Percentiles rank a stretch among this genome's conserved stretches.
Conservation (phyloP, 1,140 invertebrate genomes). For the Melitaea cinxia region DNA sequence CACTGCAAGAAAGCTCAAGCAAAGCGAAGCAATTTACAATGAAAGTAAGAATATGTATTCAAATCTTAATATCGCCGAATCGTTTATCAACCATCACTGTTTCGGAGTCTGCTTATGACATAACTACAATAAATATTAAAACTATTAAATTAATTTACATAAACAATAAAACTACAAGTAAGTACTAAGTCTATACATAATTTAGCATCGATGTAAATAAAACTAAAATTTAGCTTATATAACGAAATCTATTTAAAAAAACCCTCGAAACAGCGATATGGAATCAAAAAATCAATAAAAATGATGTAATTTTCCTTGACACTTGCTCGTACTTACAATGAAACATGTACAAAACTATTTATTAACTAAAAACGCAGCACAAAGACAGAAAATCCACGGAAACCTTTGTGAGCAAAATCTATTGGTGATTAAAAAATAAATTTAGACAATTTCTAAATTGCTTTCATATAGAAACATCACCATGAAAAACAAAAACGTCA, state of each 20-base stretch:
- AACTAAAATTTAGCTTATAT: background rate
- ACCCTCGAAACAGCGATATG: conserved; percentile 65
- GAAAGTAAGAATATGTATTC: conserved; percentile 44
- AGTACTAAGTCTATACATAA: conserved; percentile 5
- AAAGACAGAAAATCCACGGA: conserved; percentile 60
- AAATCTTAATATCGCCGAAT: conserved; percentile 40
- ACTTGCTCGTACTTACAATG: conserved; percentile 79
- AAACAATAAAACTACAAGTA: conserved; percentile 1
- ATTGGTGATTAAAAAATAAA: conserved; percentile 40
- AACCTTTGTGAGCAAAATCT: conserved; percentile 57
- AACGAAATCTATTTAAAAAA: conserved; percentile 16
- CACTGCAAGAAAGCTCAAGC: conserved; percentile 75
- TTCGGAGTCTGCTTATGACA: conserved; percentile 46
- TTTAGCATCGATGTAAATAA: background rate
- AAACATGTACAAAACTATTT: conserved; percentile 47
- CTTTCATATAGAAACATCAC: too few species aligned
- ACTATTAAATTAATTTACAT: conserved; percentile 15
- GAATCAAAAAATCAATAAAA: conserved; percentile 23
- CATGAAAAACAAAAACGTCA: too few species aligned
- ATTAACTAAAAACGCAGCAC: conserved; percentile 64
- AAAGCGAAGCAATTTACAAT: conserved; percentile 72
- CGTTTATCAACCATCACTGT: conserved; percentile 50
- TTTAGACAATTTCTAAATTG: background rate
- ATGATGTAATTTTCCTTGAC: conserved; percentile 59
- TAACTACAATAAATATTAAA: background rate